Evolutionary conservation across 1,140 invertebrate genomes (phyloP).

Genomic region (Sycophila sp.): DNA sequence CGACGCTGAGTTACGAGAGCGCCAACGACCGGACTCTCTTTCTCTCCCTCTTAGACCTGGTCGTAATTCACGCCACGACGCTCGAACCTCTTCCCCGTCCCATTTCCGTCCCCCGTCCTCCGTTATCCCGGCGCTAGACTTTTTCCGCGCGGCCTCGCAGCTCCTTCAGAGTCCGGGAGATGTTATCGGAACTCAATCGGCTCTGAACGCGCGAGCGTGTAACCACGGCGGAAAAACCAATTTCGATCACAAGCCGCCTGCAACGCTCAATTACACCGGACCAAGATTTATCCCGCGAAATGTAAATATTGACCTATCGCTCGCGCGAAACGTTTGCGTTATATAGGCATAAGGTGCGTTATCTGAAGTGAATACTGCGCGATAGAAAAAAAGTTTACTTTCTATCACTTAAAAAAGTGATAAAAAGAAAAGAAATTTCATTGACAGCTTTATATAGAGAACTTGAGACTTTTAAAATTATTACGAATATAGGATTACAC

Average conservation of each 20-base stretch:
- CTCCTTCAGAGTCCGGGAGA: not conserved
- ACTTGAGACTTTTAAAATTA: too few relatives aligned
- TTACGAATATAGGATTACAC: too few relatives aligned
- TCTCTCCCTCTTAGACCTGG: too few relatives aligned
- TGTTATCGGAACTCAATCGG: conserved; percentile 4
- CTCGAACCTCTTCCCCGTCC: conserved; percentile 12
- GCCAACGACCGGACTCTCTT: conserved; percentile 8
- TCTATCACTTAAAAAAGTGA: too few relatives aligned
- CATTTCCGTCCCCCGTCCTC: not conserved
- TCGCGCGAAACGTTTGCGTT: not conserved
- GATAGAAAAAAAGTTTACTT: too few relatives aligned
- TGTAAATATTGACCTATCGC: conserved; percentile 6
- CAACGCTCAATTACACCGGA: conserved; percentile 6
- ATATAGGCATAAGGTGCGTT: too few relatives aligned
- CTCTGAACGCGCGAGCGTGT: not conserved
- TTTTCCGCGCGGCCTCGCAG: not conserved
- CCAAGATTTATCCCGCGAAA: conserved; percentile 4
- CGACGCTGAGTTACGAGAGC: conserved; percentile 25
- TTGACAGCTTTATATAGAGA: too few relatives aligned
- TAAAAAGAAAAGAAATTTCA: too few relatives aligned
- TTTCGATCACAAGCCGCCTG: not conserved
- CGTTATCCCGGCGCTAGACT: not conserved
- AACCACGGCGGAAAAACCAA: not conserved
- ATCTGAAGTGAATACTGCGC: too few relatives aligned
- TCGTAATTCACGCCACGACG: conserved; percentile 3